These are phyloP conservation scores for Uromys caudimaculatus DNA, from an alignment of 2,797 vertebrate species.

Conservation along the genomic window DNA sequence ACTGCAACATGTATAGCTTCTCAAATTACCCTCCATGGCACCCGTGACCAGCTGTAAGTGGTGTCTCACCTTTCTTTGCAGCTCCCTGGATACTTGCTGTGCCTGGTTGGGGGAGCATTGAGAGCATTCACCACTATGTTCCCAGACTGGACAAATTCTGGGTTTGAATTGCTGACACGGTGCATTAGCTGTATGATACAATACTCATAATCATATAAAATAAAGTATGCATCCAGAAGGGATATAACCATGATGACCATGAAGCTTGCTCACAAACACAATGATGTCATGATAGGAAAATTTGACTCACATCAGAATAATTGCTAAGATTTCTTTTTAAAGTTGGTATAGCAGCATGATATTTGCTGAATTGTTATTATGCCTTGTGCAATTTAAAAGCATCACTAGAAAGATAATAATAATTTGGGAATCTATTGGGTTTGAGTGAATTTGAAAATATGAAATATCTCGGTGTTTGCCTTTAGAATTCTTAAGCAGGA, in stretches of 20 bases:
- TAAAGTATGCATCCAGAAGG: neutral
- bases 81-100: neutral
- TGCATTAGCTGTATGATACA: neutral
- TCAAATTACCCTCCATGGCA: slow-evolving; percentile 17
- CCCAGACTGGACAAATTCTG: neutral
- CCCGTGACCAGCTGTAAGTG: neutral
- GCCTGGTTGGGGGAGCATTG: neutral
- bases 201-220: neutral
- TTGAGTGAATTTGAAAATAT: neutral
- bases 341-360: neutral
- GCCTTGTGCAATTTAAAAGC: neutral
- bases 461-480: neutral
- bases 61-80: neutral
- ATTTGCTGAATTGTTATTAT: neutral
- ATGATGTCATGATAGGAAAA: neutral
- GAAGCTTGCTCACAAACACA: neutral
- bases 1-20: slow-evolving; percentile 48
- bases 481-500: neutral
- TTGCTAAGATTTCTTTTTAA: neutral
- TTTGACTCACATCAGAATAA: neutral
- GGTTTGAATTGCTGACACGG: neutral
- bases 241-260: neutral
- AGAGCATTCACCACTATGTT: neutral
- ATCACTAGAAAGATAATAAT: neutral
- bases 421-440: neutral